Evolutionary conservation across 2,113 vertebrate species (phyloP).

Genomic region (Phylloscopus trochilus): DNA sequence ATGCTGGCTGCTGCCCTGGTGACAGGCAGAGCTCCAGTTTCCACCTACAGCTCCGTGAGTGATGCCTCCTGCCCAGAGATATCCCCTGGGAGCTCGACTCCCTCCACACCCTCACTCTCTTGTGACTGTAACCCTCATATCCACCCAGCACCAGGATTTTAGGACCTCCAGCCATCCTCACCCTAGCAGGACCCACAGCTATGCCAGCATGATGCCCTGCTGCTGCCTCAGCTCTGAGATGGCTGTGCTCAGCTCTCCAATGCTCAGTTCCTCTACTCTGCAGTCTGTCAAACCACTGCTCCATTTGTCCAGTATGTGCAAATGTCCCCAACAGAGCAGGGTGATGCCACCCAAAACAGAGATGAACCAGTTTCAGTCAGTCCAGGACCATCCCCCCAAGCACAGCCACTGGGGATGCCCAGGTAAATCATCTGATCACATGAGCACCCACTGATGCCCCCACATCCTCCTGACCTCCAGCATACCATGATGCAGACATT

Average conservation of each 20-base stretch:
- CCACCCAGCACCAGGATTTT: neutral
- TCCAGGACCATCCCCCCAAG: neutral
- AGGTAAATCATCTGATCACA: neutral
- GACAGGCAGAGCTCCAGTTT: neutral
- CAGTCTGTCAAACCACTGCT: neutral
- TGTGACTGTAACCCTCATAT: neutral
- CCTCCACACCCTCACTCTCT: neutral
- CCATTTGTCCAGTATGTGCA: neutral
- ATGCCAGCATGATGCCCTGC: neutral
- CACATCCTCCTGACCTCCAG: neutral
- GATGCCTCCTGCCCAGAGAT: neutral
- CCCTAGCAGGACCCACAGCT: neutral
- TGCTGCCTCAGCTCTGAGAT: neutral
- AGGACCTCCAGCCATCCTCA: neutral
- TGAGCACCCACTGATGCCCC: neutral
- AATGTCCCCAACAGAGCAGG: neutral
- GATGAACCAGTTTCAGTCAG: neutral
- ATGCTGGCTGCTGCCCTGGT: neutral
- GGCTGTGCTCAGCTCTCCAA: neutral
- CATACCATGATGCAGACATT: neutral
- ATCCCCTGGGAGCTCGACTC: fast-evolving
- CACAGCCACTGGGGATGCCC: neutral
- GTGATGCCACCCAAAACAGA: neutral
- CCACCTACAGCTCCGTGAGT: fast-evolving
- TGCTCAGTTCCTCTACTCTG: neutral